Conservation (phyloP, 2,113 vertebrate genomes). For the Stegastes partitus region DNA sequence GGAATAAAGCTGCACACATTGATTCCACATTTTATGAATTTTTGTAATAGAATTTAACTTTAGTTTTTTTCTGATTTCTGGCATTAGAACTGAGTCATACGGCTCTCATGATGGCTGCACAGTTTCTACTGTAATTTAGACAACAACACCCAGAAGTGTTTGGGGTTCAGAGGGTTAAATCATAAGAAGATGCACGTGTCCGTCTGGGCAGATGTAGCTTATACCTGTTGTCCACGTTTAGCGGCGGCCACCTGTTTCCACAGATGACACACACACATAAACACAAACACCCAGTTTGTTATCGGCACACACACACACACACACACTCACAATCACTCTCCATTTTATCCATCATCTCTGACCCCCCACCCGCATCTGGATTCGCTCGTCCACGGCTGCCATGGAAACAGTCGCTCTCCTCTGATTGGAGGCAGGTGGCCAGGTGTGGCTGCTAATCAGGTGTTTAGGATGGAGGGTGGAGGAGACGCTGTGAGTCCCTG, state of each 20-base stretch:
- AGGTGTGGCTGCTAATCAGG: constrained; percentile 73
- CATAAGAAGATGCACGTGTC: not conserved
- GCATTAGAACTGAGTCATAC: no score
- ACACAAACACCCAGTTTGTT: constrained; percentile 20
- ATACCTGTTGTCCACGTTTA: constrained; percentile 5
- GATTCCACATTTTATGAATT: no score
- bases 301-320: constrained; percentile 3
- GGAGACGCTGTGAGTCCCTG: constrained; percentile 47
- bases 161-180: not conserved
- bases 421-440: constrained; percentile 82
- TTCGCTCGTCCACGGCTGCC: constrained; percentile 36
- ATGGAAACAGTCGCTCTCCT: constrained; percentile 52
- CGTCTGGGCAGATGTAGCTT: no score
- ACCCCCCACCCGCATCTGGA: constrained; percentile 43
- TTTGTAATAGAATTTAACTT: no score
- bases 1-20: no score
- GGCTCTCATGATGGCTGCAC: no score
- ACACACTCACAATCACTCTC: constrained; percentile 18
- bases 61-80: no score
- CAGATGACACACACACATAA: constrained; percentile 11
- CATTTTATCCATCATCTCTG: constrained; percentile 34
- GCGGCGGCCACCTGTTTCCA: not conserved
- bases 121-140: no score
- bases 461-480: constrained; percentile 75
- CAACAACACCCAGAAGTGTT: no score